These are phyloP conservation scores for Nannobrachium achirus DNA, from an alignment of 2,113 vertebrate genomes.

Conservation along the genomic window DNA sequence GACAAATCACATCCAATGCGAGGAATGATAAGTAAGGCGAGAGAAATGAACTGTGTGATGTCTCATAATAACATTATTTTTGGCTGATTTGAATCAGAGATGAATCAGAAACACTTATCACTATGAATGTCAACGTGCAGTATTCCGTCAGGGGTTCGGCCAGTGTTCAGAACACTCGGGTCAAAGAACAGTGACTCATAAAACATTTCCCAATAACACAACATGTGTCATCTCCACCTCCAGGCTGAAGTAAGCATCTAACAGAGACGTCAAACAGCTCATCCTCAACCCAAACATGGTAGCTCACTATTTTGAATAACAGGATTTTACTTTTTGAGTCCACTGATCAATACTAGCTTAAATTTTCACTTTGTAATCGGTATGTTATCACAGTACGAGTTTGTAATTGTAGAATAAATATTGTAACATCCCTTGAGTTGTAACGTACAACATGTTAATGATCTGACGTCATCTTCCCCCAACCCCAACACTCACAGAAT, in stretches of 20 bases:
- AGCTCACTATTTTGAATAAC: constrained; percentile 35
- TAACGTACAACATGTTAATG: constrained; percentile 41
- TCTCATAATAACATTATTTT: constrained; percentile 35
- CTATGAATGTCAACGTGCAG: constrained; percentile 24
- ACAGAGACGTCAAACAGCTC: constrained; percentile 19
- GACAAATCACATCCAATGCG: constrained; percentile 41
- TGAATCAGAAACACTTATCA: constrained; percentile 25
- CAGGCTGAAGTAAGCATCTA: background rate
- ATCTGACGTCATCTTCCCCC: constrained; percentile 24
- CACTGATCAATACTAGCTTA: constrained; percentile 35
- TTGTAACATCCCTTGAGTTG: constrained; percentile 73
- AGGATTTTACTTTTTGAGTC: constrained; percentile 13
- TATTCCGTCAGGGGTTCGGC: background rate
- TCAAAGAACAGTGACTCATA: constrained; percentile 44
- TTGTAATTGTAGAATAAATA: constrained; percentile 21
- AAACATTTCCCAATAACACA: constrained; percentile 40
- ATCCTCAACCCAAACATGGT: constrained; percentile 14
- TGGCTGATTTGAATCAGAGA: constrained; percentile 23
- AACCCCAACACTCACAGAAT: constrained; percentile 11
- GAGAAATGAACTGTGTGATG: constrained; percentile 1
- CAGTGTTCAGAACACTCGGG: constrained; percentile 28
- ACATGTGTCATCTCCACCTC: constrained; percentile 17
- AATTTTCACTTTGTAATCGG: constrained; percentile 13
- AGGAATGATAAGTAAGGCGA: constrained; percentile 16
- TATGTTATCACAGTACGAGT: background rate